These are phyloP conservation scores for Notolepis coatsorum DNA, from an alignment of 2,797 vertebrate genomes.

Conservation along the genomic window DNA sequence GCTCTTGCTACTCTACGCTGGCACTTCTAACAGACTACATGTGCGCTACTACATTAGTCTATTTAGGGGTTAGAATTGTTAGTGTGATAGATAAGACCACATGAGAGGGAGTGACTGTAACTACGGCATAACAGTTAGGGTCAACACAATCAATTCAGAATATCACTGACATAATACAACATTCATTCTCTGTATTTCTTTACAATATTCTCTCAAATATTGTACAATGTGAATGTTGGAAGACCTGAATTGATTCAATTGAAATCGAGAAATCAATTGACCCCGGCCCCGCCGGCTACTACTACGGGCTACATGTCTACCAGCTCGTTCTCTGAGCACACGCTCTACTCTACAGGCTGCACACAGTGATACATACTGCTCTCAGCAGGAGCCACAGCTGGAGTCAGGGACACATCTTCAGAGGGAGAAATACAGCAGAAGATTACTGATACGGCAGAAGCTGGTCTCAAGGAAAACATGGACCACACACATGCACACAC, in stretches of 20 bases:
- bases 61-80: constrained; percentile 26
- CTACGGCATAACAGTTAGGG: neutral
- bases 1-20: constrained; percentile 42
- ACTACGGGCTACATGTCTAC: constrained; percentile 15
- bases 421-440: constrained; percentile 63
- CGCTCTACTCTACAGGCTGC: constrained; percentile 34
- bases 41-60: constrained; percentile 28
- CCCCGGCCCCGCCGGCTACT: neutral
- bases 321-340: no score
- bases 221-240: neutral
- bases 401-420: constrained; percentile 68
- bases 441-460: constrained; percentile 65
- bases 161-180: neutral
- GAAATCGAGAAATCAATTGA: constrained; percentile 15
- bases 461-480: constrained; percentile 37
- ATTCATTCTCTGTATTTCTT: neutral
- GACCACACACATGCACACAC: constrained; percentile 9
- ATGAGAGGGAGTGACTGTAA: constrained; percentile 29
- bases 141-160: neutral
- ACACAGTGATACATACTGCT: constrained; percentile 66
- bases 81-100: constrained; percentile 19
- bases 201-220: neutral
- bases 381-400: constrained; percentile 72
- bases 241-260: neutral
- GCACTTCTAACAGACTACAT: constrained; percentile 36